Evolutionary conservation across 2,797 vertebrate species (phyloP).

Genomic region (Aphelocoma californica): DNA sequence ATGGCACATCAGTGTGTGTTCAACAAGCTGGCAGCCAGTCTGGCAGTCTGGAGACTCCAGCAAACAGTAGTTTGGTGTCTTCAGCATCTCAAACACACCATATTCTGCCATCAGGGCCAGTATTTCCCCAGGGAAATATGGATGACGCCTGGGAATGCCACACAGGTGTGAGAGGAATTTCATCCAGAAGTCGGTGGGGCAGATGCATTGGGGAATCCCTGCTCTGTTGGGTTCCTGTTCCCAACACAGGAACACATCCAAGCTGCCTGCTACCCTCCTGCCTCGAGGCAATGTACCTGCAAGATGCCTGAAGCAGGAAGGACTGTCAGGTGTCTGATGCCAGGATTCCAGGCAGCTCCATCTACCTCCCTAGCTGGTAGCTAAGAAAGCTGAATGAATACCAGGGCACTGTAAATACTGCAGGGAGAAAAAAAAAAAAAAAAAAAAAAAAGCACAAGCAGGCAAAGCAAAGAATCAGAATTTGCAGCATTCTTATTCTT

Average conservation of each 20-base stretch:
- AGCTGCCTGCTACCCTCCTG: neutral
- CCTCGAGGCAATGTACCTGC: neutral
- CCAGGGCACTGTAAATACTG: neutral
- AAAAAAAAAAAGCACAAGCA: neutral
- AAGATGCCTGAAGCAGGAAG: neutral
- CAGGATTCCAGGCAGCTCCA: neutral
- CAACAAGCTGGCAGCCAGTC: neutral
- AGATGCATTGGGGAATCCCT: neutral
- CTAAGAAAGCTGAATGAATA: neutral
- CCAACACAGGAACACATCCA: fast-evolving
- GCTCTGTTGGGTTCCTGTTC: neutral
- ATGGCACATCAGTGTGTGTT: neutral
- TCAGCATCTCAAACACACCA: neutral
- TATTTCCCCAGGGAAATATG: neutral
- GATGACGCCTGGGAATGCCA: neutral
- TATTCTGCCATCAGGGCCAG: neutral
- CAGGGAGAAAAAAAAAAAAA: fast-evolving
- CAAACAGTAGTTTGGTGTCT: neutral
- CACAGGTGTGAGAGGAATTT: neutral
- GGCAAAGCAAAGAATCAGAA: neutral
- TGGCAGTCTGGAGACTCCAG: neutral
- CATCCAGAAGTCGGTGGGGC: neutral
- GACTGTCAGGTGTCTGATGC: neutral
- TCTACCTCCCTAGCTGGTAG: neutral
- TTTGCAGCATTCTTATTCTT: neutral